phyloP scores from a whole-genome alignment of 2,797 vertebrate genomes.

The Intellagama lesueurii region DNA sequence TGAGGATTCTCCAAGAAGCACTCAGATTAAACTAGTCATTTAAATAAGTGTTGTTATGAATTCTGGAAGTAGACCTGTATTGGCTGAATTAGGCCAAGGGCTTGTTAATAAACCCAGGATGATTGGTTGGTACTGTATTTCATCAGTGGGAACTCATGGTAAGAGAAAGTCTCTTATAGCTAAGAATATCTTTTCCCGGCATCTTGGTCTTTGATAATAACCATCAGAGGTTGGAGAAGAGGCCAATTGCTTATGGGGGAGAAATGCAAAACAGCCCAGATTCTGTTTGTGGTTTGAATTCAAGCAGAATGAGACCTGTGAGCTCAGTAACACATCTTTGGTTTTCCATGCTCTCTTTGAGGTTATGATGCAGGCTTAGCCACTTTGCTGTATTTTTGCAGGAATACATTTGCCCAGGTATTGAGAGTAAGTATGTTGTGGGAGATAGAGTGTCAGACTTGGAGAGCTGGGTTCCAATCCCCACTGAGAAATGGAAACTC shows the following conservation, averaged over 20 bases:
- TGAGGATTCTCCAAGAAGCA: not conserved
- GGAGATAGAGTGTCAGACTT: no score
- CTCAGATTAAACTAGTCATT: not conserved
- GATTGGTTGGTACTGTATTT: not conserved
- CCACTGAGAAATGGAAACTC: no score
- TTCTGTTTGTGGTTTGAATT: not conserved
- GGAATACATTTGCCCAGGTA: not conserved
- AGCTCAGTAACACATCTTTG: not conserved
- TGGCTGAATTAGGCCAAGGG: not conserved
- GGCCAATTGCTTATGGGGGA: not conserved
- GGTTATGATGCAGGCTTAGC: not conserved
- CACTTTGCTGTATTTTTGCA: not conserved
- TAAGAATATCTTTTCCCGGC: no score
- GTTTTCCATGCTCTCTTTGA: not conserved
- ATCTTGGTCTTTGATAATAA: not conserved
- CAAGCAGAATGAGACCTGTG: not conserved
- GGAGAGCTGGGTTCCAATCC: no score
- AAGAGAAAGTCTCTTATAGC: not conserved
- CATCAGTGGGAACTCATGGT: not conserved
- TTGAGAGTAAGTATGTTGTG: no score
- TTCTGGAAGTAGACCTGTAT: not conserved
- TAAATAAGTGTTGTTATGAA: not conserved
- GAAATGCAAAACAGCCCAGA: not conserved
- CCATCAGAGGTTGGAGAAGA: not conserved
- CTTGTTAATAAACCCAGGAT: not conserved